These are phyloP conservation scores for Hylaea fasciaria DNA, from an alignment of 2,888 invertebrate genomes.

Conservation along the genomic window DNA sequence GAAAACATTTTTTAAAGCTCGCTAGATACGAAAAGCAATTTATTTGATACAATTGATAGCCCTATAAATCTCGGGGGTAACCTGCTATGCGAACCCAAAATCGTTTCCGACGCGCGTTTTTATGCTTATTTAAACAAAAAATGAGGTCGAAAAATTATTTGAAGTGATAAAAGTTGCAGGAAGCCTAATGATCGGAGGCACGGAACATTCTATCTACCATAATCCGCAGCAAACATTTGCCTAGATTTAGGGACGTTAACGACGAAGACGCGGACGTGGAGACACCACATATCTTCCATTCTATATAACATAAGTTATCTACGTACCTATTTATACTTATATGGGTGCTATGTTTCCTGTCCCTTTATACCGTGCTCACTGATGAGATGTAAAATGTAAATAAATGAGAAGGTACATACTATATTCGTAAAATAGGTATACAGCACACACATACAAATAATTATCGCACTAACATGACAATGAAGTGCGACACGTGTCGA, in stretches of 20 bases:
- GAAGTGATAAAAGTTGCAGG: constrained; percentile 66
- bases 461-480: constrained; percentile 20
- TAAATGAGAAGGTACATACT: background rate
- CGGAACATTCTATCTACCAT: constrained; percentile 59
- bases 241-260: constrained; percentile 50
- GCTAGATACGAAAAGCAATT: constrained; percentile 51
- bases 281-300: constrained; percentile 22
- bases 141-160: constrained; percentile 54
- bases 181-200: constrained; percentile 61
- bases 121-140: constrained; percentile 54
- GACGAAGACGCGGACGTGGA: constrained; percentile 33
- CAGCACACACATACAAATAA: background rate
- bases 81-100: constrained; percentile 40
- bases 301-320: constrained; percentile 1
- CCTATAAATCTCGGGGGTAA: constrained; percentile 61
- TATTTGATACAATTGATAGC: constrained; percentile 59
- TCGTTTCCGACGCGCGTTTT: constrained; percentile 54
- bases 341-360: background rate
- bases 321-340: background rate
- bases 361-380: background rate
- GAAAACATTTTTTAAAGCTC: constrained; percentile 25
- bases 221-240: constrained; percentile 47
- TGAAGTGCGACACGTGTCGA: constrained; percentile 27
- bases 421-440: no score
- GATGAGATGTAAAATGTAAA: constrained; percentile 1